Conservation (phyloP, 2,113 vertebrate species). For the Lophius piscatorius region DNA sequence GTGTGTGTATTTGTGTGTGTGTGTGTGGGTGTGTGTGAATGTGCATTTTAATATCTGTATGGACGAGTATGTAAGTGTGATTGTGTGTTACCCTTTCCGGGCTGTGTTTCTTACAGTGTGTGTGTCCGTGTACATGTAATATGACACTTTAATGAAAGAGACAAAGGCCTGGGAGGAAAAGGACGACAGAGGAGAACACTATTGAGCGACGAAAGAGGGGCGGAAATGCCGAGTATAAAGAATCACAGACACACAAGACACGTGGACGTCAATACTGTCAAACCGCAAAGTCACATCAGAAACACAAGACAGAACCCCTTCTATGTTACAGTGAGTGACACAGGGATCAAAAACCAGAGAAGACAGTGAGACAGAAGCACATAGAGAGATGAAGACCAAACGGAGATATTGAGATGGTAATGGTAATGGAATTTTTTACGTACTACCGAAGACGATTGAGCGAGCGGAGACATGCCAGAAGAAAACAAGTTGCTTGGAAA, state of each 20-base stretch:
- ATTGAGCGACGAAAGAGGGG: constrained; percentile 43
- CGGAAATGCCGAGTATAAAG: constrained; percentile 5
- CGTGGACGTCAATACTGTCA: constrained; percentile 38
- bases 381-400: not conserved
- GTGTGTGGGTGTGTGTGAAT: constrained; percentile 14
- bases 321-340: constrained; percentile 29
- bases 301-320: constrained; percentile 20
- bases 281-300: constrained; percentile 46
- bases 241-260: constrained; percentile 13
- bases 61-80: constrained; percentile 1
- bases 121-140: constrained; percentile 44
- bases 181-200: constrained; percentile 50
- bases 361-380: not conserved
- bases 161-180: constrained; percentile 20
- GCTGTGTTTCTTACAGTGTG: too few relatives aligned
- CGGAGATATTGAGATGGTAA: not conserved
- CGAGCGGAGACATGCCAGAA: too few relatives aligned
- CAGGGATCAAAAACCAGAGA: constrained; percentile 3
- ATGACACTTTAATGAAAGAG: constrained; percentile 73
- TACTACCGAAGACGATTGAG: too few relatives aligned
- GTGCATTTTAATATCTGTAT: constrained; percentile 8
- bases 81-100: constrained; percentile 27
- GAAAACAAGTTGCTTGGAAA: too few relatives aligned
- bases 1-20: constrained; percentile 17
- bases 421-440: too few relatives aligned